Base-by-base conservation (phyloP, 2,888 invertebrate species). In the Exephanes ischioxanthus region DNA sequence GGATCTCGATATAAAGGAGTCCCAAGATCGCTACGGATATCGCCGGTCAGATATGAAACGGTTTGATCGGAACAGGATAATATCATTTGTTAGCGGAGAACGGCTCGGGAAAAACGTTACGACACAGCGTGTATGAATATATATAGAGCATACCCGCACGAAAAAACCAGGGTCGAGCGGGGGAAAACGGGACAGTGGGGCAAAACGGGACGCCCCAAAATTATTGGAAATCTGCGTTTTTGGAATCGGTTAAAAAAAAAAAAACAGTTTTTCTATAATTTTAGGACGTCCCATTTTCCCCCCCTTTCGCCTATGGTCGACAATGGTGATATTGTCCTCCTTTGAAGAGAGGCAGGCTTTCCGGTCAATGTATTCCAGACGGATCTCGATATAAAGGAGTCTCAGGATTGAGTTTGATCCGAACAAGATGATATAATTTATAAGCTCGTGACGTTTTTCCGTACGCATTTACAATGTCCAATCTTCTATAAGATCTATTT, bases 31-130 rank as follows among this genome's bases (percentile, higher is more conserved):
- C 37, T 33, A n/a, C 48, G 37, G 33, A 45, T 22, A 63, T 51
- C 45, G 63, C 33, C n/a, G 33, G 16, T 45, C 45, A 45, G 48
- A 79, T 53, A 79, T 51, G 41, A 75, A 67, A 48, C 33, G 68
- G 83, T 79, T 83, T 75, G 83, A 83, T 83, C 58, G n/a, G 41
- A 30, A 30, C 33, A 1, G 51, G 22, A 79, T 63, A 68, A 68
- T 51, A 70, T 41, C n/a, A 61, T 73, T 33, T 61, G 68, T 79
- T 41, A 79, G 33, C 33, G 6, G 9, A 41, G 70, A 19, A 68
- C 22, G 7, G 22, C 45, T 48, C 11, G 26, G 7, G 26, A 14
- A 11, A 45, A 14, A 14, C 3, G 3, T 14, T 14, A 45, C 45
- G 45, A 45, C 14, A 45, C 14, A 14, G 0, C 14, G 11, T 11